Evolutionary conservation across 2,888 invertebrate species (phyloP).

Genomic region (Chrysomela aeneicollis): DNA sequence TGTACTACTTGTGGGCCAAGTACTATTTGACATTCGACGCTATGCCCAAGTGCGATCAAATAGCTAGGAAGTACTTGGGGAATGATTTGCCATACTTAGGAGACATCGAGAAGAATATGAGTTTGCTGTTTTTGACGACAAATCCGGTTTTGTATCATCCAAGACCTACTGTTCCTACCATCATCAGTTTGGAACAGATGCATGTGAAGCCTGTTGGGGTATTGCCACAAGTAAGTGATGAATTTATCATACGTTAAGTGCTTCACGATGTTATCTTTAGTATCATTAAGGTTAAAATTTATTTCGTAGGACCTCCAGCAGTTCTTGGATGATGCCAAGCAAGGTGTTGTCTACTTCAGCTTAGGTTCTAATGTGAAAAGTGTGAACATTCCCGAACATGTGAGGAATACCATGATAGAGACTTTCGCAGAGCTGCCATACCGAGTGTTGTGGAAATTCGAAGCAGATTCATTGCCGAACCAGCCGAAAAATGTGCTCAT

Average conservation of each 20-base stretch:
- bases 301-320: constrained; percentile 54
- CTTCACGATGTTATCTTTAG: no score
- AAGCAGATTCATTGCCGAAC: constrained; percentile 53
- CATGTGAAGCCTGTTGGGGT: constrained; percentile 4
- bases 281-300: no score
- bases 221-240: constrained; percentile 17
- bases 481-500: constrained; percentile 58
- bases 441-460: constrained; percentile 62
- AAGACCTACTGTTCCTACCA: constrained; percentile 20
- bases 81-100: neutral
- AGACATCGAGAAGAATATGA: constrained; percentile 14
- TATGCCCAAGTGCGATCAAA: neutral
- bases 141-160: constrained; percentile 13
- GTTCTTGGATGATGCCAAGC: constrained; percentile 53
- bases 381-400: constrained; percentile 52
- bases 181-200: constrained; percentile 14
- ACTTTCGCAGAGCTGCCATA: constrained; percentile 59
- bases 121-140: constrained; percentile 16
- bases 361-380: constrained; percentile 60
- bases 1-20: constrained; percentile 48
- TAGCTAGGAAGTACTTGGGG: constrained; percentile 12
- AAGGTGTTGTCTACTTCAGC: constrained; percentile 60
- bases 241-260: no score
- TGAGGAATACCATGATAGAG: constrained; percentile 53
- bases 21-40: constrained; percentile 44